Evolutionary conservation across 2,888 invertebrate genomes (phyloP).

Genomic region (Synanthedon myopaeformis): DNA sequence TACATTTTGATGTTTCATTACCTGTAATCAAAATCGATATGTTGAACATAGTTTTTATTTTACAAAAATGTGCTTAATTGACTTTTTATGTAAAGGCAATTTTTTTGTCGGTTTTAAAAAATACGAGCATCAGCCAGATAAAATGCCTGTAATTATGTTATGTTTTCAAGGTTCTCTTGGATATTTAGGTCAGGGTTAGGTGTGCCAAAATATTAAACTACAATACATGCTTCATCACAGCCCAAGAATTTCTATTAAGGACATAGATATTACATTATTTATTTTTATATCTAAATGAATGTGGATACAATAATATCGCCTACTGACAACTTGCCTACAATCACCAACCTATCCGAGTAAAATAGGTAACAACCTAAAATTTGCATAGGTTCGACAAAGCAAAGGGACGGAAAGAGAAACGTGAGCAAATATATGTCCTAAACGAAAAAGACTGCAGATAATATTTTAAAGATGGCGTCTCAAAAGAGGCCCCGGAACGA

Average conservation of each 20-base stretch:
- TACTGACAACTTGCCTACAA: not conserved
- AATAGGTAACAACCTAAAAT: not conserved
- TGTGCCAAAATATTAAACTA: not conserved
- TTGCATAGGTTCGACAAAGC: not conserved
- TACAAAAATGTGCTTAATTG: conserved; percentile 26
- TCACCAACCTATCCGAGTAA: not conserved
- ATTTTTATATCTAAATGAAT: conserved; percentile 20
- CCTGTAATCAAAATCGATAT: conserved; percentile 18
- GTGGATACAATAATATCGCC: conserved; percentile 5
- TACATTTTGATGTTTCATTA: not conserved
- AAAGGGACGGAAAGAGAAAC: conserved; percentile 53
- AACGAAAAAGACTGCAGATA: not conserved
- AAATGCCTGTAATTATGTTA: not conserved
- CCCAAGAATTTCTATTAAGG: conserved; percentile 37
- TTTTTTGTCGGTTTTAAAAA: not conserved
- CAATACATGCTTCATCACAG: conserved; percentile 28
- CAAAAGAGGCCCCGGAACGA: conserved; percentile 1
- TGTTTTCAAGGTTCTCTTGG: not conserved
- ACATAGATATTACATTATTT: conserved; percentile 8
- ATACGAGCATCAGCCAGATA: not conserved
- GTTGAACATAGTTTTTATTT: conserved; percentile 17
- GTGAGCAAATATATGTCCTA: conserved; percentile 41
- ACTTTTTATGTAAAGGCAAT: conserved; percentile 8
- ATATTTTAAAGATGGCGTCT: conserved; percentile 3
- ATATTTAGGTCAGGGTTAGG: not conserved